Evolutionary conservation across 2,113 vertebrate genomes (phyloP).

Genomic region (Otocyon megalotis): DNA sequence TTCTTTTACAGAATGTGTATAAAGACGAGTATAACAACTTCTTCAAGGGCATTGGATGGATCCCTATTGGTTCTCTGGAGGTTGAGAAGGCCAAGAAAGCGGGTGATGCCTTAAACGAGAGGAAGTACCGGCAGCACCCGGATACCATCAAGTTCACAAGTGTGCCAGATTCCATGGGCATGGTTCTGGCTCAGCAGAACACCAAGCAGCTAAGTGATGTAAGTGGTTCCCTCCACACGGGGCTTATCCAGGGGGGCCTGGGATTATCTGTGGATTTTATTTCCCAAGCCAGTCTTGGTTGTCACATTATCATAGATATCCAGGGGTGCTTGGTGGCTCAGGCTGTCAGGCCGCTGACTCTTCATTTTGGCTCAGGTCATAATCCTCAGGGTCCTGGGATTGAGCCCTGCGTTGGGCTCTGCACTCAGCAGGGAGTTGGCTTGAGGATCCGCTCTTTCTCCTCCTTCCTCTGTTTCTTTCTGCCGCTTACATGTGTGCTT

Average conservation of each 20-base stretch:
- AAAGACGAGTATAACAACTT: conserved; percentile 89
- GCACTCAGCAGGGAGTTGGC: background rate
- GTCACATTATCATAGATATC: background rate
- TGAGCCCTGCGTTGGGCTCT: background rate
- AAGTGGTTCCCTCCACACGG: conserved; percentile 69
- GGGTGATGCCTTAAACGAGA: conserved; percentile 87
- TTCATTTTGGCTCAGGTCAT: background rate
- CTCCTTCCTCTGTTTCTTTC: background rate
- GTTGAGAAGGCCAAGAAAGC: conserved; percentile 89
- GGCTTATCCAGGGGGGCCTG: background rate
- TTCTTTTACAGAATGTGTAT: conserved; percentile 86
- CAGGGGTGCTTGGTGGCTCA: background rate
- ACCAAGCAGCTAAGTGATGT: conserved; percentile 90
- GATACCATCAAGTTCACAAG: conserved; percentile 89
- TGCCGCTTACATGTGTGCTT: rapidly evolving
- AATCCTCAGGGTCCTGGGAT: background rate
- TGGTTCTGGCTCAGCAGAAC: conserved; percentile 88
- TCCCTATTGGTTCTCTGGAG: conserved; percentile 88
- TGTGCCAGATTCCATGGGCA: conserved; percentile 87
- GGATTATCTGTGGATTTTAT: conserved; percentile 2
- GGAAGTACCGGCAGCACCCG: conserved; percentile 89
- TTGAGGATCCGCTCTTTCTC: background rate
- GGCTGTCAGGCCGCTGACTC: background rate
- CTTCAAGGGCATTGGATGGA: conserved; percentile 89
- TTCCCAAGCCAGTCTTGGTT: background rate